A percentile compares a stretch with the other conserved stretches of the same genome.
phyloP scores from a whole-genome alignment of 2,113 vertebrate species.

The Harpagus bidentatus region DNA sequence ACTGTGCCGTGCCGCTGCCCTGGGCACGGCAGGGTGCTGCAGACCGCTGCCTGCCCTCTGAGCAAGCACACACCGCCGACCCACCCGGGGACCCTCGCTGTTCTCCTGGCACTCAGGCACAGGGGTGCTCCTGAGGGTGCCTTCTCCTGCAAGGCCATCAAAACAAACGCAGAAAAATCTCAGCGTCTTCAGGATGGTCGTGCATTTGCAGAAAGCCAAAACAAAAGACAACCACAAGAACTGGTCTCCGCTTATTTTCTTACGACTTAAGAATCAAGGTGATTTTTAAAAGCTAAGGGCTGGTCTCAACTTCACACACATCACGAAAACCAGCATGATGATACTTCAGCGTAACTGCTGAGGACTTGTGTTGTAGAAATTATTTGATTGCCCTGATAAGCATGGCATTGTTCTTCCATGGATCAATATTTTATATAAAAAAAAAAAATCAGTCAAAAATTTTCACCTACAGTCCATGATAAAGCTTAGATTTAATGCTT shows the following conservation, averaged over 20 bases:
- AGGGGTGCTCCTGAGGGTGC: neutral
- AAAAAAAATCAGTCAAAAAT: neutral
- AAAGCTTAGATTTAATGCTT: neutral
- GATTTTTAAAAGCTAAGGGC: neutral
- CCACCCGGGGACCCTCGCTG: no score
- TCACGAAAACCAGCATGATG: neutral
- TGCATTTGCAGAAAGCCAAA: neutral
- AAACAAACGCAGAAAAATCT: neutral
- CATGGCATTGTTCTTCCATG: neutral
- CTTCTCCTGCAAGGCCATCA: neutral
- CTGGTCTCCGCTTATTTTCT: neutral
- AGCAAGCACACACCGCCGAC: neutral
- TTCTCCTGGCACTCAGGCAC: neutral
- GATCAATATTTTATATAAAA: neutral
- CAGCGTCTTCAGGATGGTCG: neutral
- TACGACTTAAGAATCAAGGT: neutral
- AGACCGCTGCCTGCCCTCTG: no score
- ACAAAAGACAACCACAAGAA: neutral
- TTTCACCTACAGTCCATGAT: neutral
- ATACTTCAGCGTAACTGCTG: neutral
- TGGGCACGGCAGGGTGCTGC: neutral
- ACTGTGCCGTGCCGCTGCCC: neutral
- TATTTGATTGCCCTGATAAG: neutral
- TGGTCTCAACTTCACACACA: neutral
- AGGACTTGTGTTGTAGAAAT: neutral